phyloP scores from a whole-genome alignment of 2,888 invertebrate genomes.

The Oconnorella tubifera region DNA sequence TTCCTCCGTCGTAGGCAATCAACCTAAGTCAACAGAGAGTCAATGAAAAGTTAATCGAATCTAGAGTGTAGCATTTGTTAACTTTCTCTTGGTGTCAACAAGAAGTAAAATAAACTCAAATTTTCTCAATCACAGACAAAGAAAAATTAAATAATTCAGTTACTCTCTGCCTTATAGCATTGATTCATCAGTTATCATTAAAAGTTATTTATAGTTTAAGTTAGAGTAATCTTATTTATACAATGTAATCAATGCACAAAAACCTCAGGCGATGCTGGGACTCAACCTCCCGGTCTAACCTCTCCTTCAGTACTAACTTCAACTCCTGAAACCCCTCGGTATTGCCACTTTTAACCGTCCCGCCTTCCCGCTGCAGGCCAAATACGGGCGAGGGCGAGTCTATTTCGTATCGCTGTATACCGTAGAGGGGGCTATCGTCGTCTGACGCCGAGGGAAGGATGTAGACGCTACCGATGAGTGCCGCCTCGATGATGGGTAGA shows the following conservation, averaged over 20 bases:
- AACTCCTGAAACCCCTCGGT: neutral
- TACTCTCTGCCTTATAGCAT: no score
- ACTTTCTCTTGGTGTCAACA: no score
- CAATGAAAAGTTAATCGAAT: no score
- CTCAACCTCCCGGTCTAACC: conserved; percentile 31
- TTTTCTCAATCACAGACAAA: no score
- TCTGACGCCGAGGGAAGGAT: conserved; percentile 33
- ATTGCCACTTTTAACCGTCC: neutral
- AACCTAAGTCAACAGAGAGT: no score
- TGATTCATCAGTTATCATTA: no score
- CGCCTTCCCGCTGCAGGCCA: conserved; percentile 16
- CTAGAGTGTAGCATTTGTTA: no score
- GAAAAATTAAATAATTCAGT: no score
- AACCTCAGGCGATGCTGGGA: conserved; percentile 26
- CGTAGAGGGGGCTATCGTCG: conserved; percentile 30
- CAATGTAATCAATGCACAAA: no score
- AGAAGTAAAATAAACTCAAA: no score
- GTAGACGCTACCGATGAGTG: conserved; percentile 28
- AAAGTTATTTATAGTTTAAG: no score
- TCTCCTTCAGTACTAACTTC: conserved; percentile 24
- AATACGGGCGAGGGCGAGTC: conserved; percentile 21
- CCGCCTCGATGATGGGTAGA: conserved; percentile 31
- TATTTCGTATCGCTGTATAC: conserved; percentile 32
- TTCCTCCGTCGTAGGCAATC: conserved; percentile 23
- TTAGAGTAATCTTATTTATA: no score